Base-by-base conservation (phyloP, 2,888 invertebrate genomes). In the Xestobium rufovillosum region DNA sequence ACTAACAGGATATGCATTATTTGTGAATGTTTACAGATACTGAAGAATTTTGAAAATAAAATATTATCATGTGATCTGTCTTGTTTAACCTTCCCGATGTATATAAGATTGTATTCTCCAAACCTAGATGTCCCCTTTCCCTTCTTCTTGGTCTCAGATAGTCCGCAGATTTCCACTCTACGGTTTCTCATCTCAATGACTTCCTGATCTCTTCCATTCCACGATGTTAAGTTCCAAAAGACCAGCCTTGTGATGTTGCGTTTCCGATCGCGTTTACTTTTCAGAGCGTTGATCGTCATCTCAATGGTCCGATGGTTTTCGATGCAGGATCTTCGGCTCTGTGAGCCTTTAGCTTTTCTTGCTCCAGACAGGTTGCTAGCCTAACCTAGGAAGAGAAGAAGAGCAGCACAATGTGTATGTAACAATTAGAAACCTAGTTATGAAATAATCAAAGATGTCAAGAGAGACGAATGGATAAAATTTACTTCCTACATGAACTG, bases 91-190 rank as follows among this genome's bases (percentile, higher is more conserved):
- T 23, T 17, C 26, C 37, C 37, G 17, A 34, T 43, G 34, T 34
- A 31, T 13, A 42, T 13, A 13, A 31, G 31, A 27, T 36, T 40
- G 27, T 42, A 45, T 15, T 41, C 30, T 15, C 31, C 14, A 31
- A 34, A 38, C 17, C 26, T 29, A 33, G 33, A 19, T 27, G 35
- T 39, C 15, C 39, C 42, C 36, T 32, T 37, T 25, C 35, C 39
- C 17, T 37, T 42, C 38, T 33, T 42, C 17, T 16, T 32, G 8
- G 40, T 43, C 27, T 43, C 40, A n/a, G 43, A 37, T 10, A 40
- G 25, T 10, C 27, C 14, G 14, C 42, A 42, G 17, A 40, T 43
- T 13, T 33, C 40, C 15, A 37, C 36, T 10, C 38, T 31, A 10
- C 34, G 11, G 15, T 14, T 27, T 27, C 27, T 23, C 15, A 40